Evolutionary conservation across 2,888 invertebrate genomes (phyloP), one percentile per base, ranked within the genome.

Genomic region (Tachina lurida): DNA sequence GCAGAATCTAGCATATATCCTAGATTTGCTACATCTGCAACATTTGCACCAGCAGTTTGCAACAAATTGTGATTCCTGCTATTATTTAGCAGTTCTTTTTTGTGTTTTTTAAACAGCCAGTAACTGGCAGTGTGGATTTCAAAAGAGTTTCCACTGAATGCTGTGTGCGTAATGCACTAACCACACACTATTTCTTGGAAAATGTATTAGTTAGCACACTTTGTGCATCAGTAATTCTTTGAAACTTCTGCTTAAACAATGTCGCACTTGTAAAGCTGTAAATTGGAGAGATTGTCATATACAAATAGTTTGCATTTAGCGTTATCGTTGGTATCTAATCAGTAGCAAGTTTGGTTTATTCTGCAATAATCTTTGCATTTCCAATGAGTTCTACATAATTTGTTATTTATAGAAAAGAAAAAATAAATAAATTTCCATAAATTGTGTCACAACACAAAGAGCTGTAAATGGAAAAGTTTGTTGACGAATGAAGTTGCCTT

Each of bases 341-440:
- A 86, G 54, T 47, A 65, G 71, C 85, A 86, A 82, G 85, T 86
- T 82, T 86, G 71, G 70, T 79, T 76, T 86, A 68, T 65, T 75
- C 41, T 60, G 39, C 13, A 58, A 65, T 80, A 73, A 70, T 74
- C 77, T 82, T 76, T 78, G 85, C 82, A 86, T 86, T 83, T 75
- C 65, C 62, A 79, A 86, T 86, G 79, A 79, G 85, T 82, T 86
- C 83, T 62, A 79, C n/a, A 79, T 83, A 75, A 86, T 83, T 83
- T 83, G 56, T 71, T 82, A 83, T 82, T 79, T 82, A 85, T 85
- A 77, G 77, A 71, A 63, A 19, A 56, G 45, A 19, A 76, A 62
- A 80, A 73, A 68, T n/a, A 78, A 67, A 71, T 71, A 79, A 79
- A 80, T 80, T 58, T 65, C 8, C 22, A 56, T 49, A 68, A 68